A percentile compares a stretch with the other conserved stretches of the same genome.
Conservation (phyloP, 2,888 invertebrate species). For the Dynastes grantii region DNA sequence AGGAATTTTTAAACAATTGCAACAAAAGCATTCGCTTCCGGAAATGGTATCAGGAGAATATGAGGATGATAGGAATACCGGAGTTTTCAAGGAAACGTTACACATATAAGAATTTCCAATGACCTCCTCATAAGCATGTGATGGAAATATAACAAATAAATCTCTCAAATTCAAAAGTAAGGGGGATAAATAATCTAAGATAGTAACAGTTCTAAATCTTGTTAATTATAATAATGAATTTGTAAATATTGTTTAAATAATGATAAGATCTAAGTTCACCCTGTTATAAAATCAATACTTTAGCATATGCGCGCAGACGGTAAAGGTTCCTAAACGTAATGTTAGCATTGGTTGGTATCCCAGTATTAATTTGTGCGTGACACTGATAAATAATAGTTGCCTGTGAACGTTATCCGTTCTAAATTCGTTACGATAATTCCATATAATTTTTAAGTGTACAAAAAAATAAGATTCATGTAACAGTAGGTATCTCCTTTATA, state of each 20-base stretch:
- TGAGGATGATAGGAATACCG: not conserved
- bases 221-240: not conserved
- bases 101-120: not conserved
- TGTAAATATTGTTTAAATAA: not conserved
- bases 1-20: constrained; percentile 47
- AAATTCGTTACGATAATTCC: too few relatives aligned
- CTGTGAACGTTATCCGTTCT: too few relatives aligned
- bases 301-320: constrained; percentile 8
- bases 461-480: too few relatives aligned
- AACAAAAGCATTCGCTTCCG: constrained; percentile 48
- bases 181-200: not conserved
- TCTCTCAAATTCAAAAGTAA: not conserved
- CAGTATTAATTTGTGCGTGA: too few relatives aligned
- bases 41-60: constrained; percentile 39
- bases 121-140: not conserved
- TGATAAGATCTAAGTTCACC: too few relatives aligned
- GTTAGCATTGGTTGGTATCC: not conserved
- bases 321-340: not conserved
- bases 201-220: not conserved
- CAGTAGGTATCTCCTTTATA: not conserved
- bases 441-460: too few relatives aligned
- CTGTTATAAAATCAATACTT: constrained; percentile 32
- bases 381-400: too few relatives aligned
- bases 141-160: not conserved
- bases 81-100: constrained; percentile 9